Evolutionary conservation across 2,888 invertebrate genomes (phyloP).

Genomic region (Diarsia brunnea): DNA sequence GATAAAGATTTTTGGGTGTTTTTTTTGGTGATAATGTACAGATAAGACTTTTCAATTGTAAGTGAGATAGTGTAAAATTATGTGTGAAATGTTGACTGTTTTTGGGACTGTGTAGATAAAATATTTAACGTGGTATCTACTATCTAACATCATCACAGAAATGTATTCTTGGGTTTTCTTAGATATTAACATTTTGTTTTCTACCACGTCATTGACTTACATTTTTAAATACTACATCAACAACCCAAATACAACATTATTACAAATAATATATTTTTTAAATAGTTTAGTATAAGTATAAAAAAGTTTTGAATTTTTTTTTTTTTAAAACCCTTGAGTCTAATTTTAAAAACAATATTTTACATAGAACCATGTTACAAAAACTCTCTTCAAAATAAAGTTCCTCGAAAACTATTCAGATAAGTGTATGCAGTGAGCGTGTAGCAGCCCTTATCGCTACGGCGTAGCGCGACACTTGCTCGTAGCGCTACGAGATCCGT

Average conservation of each 20-base stretch:
- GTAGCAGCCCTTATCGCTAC: constrained; percentile 57
- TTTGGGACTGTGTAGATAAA: constrained; percentile 5
- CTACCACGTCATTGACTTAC: not conserved
- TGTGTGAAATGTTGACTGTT: not conserved
- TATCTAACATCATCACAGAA: not conserved
- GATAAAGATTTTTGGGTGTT: constrained; percentile 2
- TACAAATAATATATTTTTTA: too few species aligned
- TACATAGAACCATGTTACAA: not conserved
- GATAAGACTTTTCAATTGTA: constrained; percentile 25
- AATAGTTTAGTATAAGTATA: too few species aligned
- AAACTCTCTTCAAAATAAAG: constrained; percentile 18
- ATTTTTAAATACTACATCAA: not conserved
- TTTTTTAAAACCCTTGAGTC: too few species aligned
- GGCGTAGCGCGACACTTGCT: constrained; percentile 70
- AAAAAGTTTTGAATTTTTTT: too few species aligned
- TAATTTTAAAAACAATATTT: not conserved
- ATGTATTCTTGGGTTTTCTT: not conserved
- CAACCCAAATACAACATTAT: not conserved
- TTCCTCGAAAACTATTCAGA: constrained; percentile 10
- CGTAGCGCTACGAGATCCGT: constrained; percentile 64
- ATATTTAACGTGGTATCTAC: not conserved
- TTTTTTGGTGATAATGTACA: constrained; percentile 27
- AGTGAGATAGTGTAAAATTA: not conserved
- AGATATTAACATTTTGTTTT: not conserved
- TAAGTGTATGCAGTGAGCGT: constrained; percentile 40